Evolutionary conservation across 1,140 invertebrate species (phyloP), one percentile per base, ranked within the genome.

Genomic region (Bradysia coprophila): DNA sequence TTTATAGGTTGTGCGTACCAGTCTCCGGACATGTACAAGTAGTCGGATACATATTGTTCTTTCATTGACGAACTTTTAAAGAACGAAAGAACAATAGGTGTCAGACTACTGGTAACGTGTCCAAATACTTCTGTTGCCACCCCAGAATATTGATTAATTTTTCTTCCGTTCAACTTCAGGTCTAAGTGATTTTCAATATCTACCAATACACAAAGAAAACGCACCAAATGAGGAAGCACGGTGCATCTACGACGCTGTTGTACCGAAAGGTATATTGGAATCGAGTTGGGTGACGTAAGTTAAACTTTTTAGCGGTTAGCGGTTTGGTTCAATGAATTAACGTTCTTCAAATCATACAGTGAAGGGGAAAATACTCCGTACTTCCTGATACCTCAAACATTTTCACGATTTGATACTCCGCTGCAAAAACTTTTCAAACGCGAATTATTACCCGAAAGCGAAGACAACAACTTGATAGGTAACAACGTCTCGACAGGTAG

Each of bases 171-270:
- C 48, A 49, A 43, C 56, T 73, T 48, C 50, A 88, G 86, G 70
- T 52, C 62, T 93, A 44, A 81, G 75, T 61, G 91, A 96, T 62
- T 94, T 89, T 61, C 90, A 94, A 64, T 94, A 80, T 61, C 58
- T 94, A 34, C 87, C 91, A 19, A 67, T 89, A 47, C 55, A 62
- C 42, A 55, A 56, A 42, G 51, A 60, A 22, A 47, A 51, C 43
- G 44, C 60, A 51, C 51, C 57, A 47, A 53, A 61, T n/a, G n/a
- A n/a, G 48, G 48, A 59, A 47, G 48, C 64, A 32, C 64, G 73
- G 44, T 77, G 68, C 51, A 65, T 80, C 13, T 72, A 81, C 48
- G 67, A 81, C 19, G 63, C 71, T 33, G 63, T 90, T 33, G 59
- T 81, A 47, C 79, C 83, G 5, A 59, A 58, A 3, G 68, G 71